phyloP scores from a whole-genome alignment of 2,797 vertebrate genomes.

The Phataginus tricuspis region DNA sequence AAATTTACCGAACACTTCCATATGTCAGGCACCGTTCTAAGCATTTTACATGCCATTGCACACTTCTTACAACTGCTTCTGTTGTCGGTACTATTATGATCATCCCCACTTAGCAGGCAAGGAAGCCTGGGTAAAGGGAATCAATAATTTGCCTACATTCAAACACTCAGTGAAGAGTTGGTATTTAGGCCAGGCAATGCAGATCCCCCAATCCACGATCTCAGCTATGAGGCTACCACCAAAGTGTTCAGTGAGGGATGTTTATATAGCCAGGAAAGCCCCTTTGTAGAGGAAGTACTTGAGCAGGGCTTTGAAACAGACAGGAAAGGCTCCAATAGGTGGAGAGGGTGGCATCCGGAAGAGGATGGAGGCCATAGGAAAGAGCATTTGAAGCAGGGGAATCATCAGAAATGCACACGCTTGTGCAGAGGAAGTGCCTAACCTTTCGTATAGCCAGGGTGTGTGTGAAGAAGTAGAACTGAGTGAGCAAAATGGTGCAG shows the following conservation, averaged over 20 bases:
- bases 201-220: neutral
- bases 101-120: neutral
- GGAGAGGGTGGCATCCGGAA: too few species aligned
- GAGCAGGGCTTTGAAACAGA: neutral
- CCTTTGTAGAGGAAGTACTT: neutral
- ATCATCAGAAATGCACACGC: neutral
- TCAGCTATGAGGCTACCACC: neutral
- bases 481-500: neutral
- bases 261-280: neutral
- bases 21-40: accelerated
- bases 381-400: neutral
- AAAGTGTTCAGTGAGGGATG: neutral
- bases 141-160: neutral
- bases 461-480: neutral
- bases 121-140: neutral
- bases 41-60: neutral
- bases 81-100: too few species aligned
- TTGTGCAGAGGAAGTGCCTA: neutral
- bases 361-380: neutral
- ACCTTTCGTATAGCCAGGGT: neutral
- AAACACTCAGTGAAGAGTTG: neutral
- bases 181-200: too few species aligned
- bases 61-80: neutral
- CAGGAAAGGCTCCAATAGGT: neutral
- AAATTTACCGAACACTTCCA: too few species aligned